A percentile compares a stretch with the other conserved stretches of the same genome.
Conservation (phyloP, 1,140 invertebrate species). For the Drosophila jambulina region DNA sequence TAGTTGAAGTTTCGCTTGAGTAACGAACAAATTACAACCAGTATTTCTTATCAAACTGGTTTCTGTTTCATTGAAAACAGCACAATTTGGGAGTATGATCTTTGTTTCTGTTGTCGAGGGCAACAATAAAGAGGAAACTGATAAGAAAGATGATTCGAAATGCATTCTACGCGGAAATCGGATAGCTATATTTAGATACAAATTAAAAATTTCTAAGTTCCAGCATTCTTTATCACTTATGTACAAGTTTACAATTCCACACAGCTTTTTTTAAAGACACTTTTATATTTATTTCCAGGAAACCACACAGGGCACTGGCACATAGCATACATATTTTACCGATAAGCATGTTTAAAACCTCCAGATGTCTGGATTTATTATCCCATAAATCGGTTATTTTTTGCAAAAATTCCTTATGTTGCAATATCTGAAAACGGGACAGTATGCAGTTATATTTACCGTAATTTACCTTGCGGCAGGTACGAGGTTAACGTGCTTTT, state of each 20-base stretch:
- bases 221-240: not conserved
- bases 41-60: slow-evolving; percentile 13
- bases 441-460: slow-evolving; percentile 31
- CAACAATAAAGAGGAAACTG: slow-evolving; percentile 10
- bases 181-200: not conserved
- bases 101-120: not conserved
- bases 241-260: not conserved
- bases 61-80: not conserved
- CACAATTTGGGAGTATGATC: not conserved
- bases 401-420: not conserved
- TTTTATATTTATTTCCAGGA: not conserved
- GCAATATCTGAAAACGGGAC: not conserved
- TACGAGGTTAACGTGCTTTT: slow-evolving; percentile 40
- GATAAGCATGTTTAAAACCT: not conserved
- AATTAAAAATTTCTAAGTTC: not conserved
- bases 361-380: not conserved
- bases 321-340: not conserved
- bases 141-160: not conserved
- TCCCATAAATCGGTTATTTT: not conserved
- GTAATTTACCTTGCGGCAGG: slow-evolving; percentile 8
- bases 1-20: not conserved
- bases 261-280: not conserved
- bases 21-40: not conserved
- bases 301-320: not conserved
- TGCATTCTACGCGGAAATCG: not conserved